Base-by-base conservation (phyloP, 1,140 invertebrate species). In the Drosophila grimshawi region DNA sequence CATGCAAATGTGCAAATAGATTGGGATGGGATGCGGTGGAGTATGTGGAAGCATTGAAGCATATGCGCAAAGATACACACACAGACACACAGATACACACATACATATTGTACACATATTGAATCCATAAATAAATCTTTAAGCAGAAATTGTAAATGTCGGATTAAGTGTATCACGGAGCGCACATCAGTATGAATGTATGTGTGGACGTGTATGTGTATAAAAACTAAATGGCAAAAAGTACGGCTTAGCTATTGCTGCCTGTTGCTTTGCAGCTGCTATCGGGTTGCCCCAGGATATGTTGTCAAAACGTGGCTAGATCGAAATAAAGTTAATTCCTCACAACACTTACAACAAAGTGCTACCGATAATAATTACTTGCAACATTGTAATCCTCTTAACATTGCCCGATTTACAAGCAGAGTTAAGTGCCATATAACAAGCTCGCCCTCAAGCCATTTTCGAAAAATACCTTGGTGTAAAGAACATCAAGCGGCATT, bases 101-200 rank as follows among this genome's bases (percentile, higher is more conserved):
- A 39, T 19, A 43, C 49, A 67, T 52, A 61, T 41, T 67, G 72
- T 73, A 78, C 80, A 81, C 85, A 89, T 85, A 89, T 89, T 89
- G 85, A 89, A 89, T 89, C 80, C 85, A 89, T 89, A 89, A 89
- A 89, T 89, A 89, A 89, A 89, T 89, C 85, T 74, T 89, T 85
- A 85, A 89, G 85, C 85, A 89, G 85, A 89, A 89, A 89, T 89
- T 89, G 85, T 89, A 89, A 89, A 89, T 89, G 85, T 89, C 85
- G 71, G 85, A 89, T 89, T 89, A 89, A 89, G 78, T 85, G 85
- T 89, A 89, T 88, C 83, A 79, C 78, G 63, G 70, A 61, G 64
- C 60, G 4, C 46, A 49, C 60, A 11, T n/a, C 33, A 49, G 35
- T 56, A 39, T 48, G 43, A 35, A 27, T 59, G 56, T 43, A 30